A percentile compares a stretch with the other conserved stretches of the same genome.
Conservation (phyloP, 2,113 vertebrate species). For the Sphyrna mokarran region DNA sequence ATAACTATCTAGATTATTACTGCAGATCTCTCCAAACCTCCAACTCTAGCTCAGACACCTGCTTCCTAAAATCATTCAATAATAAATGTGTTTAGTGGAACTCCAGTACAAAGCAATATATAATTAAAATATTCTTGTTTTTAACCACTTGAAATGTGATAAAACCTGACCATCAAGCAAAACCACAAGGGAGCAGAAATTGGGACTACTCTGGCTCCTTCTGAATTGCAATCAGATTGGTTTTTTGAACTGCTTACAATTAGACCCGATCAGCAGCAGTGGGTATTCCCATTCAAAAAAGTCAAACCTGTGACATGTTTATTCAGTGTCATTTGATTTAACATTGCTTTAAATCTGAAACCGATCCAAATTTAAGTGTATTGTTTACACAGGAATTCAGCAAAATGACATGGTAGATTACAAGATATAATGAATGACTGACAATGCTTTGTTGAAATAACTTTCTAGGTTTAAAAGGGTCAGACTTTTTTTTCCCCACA, state of each 20-base stretch:
- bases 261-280: not conserved
- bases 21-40: no score
- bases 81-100: not conserved
- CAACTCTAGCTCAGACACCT: no score
- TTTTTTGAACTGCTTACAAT: no score
- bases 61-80: no score
- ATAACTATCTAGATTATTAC: no score
- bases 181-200: not conserved
- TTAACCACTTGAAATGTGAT: not conserved
- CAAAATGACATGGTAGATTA: not conserved
- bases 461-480: not conserved
- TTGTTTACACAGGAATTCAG: slow-evolving; percentile 11
- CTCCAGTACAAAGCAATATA: not conserved
- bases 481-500: not conserved
- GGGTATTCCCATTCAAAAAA: not conserved
- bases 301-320: slow-evolving; percentile 13
- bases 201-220: not conserved
- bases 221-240: not conserved
- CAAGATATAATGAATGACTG: not conserved
- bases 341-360: slow-evolving; percentile 6
- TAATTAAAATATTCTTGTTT: no score
- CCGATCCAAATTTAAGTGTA: not conserved
- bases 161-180: not conserved
- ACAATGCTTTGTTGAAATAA: not conserved
- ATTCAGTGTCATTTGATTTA: not conserved